Evolutionary conservation across 2,888 invertebrate species (phyloP).

Genomic region (Coenonympha glycerion): DNA sequence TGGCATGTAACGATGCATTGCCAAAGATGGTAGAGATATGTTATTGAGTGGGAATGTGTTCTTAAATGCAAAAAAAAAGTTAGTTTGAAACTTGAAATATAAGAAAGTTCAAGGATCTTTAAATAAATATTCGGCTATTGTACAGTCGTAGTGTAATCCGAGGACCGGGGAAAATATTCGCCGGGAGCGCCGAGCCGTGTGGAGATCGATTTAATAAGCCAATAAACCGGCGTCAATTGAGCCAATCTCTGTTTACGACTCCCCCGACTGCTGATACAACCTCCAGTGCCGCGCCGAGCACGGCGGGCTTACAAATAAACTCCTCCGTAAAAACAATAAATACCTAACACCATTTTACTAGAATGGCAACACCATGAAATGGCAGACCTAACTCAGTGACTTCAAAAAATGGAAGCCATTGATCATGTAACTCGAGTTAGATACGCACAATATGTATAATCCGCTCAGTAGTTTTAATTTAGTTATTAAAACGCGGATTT

Average conservation of each 20-base stretch:
- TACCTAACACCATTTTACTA: not conserved
- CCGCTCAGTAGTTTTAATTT: too few relatives aligned
- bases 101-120: not conserved
- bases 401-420: too few relatives aligned
- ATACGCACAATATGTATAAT: too few relatives aligned
- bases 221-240: conserved; percentile 57
- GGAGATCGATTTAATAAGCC: conserved; percentile 70
- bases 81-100: not conserved
- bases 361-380: not conserved
- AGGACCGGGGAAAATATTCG: conserved; percentile 10
- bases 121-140: conserved; percentile 13
- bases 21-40: too few relatives aligned
- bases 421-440: too few relatives aligned
- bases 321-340: conserved; percentile 1
- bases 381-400: too few relatives aligned
- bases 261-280: conserved; percentile 48
- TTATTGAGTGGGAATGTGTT: too few relatives aligned
- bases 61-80: not conserved
- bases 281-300: not conserved
- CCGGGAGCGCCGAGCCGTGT: conserved; percentile 42
- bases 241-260: conserved; percentile 67
- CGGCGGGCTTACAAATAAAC: conserved; percentile 3
- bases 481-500: too few relatives aligned
- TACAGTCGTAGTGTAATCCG: conserved; percentile 20
- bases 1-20: too few relatives aligned